Base-by-base conservation (phyloP, 1,140 invertebrate species). In the Euwallacea similis region DNA sequence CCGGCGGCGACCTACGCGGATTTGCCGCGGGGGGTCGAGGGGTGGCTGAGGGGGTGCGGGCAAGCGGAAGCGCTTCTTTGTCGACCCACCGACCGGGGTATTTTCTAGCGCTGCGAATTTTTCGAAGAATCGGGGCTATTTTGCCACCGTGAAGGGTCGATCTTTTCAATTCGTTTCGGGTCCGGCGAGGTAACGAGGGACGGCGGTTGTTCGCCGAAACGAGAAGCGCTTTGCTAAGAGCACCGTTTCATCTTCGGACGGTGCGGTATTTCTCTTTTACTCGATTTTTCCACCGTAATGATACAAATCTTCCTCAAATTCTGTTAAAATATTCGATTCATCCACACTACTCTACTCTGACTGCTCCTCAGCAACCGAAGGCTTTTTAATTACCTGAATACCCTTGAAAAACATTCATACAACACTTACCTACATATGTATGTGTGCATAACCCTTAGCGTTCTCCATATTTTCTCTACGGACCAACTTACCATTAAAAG, bases 1-100 rank as follows among this genome's bases (percentile, higher is more conserved):
- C 58, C 58, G 58, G 47, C 56, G 66, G 41, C 55, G 66, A 41
- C 46, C 66, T 60, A 61, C 66, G 56, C 66, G 66, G 66, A 69
- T 69, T 69, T 61, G 21, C 66, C 55, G 46, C 66, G 46, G 56
- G 66, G 66, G 58, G 66, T 61, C 42, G 55, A 21, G 7, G n/a
- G 53, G 55, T 46, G 46, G 6, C 21, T 33, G 21, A 41, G 42
- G 55, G 10, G 21, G 9, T 11, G 21, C 11, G 10, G 10, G 55
- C 43, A 33, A 13, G 56, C 41, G 55, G n/a, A 42, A 46, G 44
- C 43, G 47, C 55, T 66, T 56, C 43, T 16, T 65, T 16, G 63
- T 33, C 63, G 63, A 42, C 53, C 47, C 16, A 53, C 47, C 21
- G 63, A 65, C 21, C 43, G 53, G 21, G 7, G 6, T 8, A 16